Evolutionary conservation across 1,140 invertebrate genomes (phyloP).

Genomic region (Drosophila carrolli): DNA sequence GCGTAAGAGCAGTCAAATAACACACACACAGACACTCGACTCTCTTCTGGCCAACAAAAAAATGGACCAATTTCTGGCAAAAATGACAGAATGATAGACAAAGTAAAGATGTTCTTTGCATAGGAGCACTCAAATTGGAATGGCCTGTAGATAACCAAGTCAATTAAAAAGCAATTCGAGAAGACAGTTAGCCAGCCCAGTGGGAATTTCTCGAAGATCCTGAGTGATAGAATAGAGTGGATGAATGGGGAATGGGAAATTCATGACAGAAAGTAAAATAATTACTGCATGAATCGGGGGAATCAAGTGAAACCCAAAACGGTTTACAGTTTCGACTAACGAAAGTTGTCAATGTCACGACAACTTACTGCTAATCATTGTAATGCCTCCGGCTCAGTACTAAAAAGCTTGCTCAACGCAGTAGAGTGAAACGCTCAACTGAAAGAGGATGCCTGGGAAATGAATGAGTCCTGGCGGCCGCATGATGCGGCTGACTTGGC

Average conservation of each 20-base stretch:
- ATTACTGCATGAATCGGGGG: conserved; percentile 12
- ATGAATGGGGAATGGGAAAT: conserved; percentile 38
- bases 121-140: conserved; percentile 37
- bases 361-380: conserved; percentile 60
- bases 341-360: conserved; percentile 65
- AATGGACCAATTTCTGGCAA: conserved; percentile 19
- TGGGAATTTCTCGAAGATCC: not conserved
- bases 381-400: conserved; percentile 11
- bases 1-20: conserved; percentile 20
- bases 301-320: conserved; percentile 9
- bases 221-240: conserved; percentile 4
- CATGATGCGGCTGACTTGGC: conserved; percentile 68
- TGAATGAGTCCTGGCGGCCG: conserved; percentile 60
- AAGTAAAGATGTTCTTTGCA: conserved; percentile 42
- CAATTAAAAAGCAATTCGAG: conserved; percentile 52
- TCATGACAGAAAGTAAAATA: conserved; percentile 23
- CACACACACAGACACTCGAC: not conserved
- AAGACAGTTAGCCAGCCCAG: not conserved
- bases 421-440: conserved; percentile 36
- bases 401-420: conserved; percentile 29
- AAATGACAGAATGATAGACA: conserved; percentile 57
- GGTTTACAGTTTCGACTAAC: conserved; percentile 17
- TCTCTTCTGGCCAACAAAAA: not conserved
- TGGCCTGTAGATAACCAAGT: conserved; percentile 35
- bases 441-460: conserved; percentile 55